Percentiles rank a stretch among this genome's conserved stretches.
phyloP scores from a whole-genome alignment of 2,113 vertebrate genomes.

The Melanostigma gelatinosum region DNA sequence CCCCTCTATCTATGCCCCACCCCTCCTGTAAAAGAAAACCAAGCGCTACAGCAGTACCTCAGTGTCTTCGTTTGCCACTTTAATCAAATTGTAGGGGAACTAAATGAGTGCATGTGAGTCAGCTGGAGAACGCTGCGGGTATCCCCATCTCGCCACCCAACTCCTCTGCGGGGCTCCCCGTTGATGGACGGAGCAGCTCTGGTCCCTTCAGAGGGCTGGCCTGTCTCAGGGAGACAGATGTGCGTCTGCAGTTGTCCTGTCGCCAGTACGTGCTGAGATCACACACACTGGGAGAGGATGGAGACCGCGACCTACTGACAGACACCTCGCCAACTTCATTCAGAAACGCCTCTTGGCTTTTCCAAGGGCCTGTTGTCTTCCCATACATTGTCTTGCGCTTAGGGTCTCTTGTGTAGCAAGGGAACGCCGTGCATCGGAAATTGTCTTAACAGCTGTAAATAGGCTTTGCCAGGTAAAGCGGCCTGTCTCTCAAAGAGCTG shows the following conservation, averaged over 20 bases:
- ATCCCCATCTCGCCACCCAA: constrained; percentile 21
- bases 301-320: not conserved
- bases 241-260: constrained; percentile 56
- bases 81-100: constrained; percentile 37
- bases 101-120: constrained; percentile 41
- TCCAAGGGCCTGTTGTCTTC: constrained; percentile 40
- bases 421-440: constrained; percentile 66
- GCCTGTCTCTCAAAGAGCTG: constrained; percentile 76
- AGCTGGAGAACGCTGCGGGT: constrained; percentile 32
- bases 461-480: constrained; percentile 73
- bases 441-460: constrained; percentile 78
- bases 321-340: constrained; percentile 4
- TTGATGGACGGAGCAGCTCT: constrained; percentile 68
- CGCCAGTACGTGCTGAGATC: constrained; percentile 55
- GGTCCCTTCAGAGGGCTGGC: constrained; percentile 33
- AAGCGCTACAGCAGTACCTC: constrained; percentile 16
- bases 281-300: constrained; percentile 4
- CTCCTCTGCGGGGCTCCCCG: constrained; percentile 45
- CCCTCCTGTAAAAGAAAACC: constrained; percentile 7
- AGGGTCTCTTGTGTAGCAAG: constrained; percentile 25
- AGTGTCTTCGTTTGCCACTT: constrained; percentile 43
- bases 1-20: not conserved
- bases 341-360: constrained; percentile 16
- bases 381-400: constrained; percentile 37
- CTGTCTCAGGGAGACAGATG: constrained; percentile 75